A percentile compares a stretch with the other conserved stretches of the same genome.
phyloP scores from a whole-genome alignment of 1,140 invertebrate species.

The Hormaphis cornu region DNA sequence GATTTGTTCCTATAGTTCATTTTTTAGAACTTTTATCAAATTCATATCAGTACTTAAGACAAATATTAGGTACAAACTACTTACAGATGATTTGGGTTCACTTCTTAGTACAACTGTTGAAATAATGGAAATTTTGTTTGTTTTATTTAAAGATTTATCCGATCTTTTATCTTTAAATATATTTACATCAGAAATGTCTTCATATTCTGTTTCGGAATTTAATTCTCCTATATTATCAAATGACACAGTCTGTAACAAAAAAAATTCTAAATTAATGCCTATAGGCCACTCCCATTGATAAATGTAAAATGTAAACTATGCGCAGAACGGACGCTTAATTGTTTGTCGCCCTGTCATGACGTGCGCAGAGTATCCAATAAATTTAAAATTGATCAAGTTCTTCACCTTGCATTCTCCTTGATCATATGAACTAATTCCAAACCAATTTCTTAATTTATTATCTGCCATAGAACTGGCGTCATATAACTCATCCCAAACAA shows the following conservation, averaged over 20 bases:
- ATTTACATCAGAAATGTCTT: background rate
- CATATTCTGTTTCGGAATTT: background rate
- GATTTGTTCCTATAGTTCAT: no score
- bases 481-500: slow-evolving; percentile 54
- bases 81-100: background rate
- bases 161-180: background rate
- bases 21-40: no score
- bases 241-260: background rate
- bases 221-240: background rate
- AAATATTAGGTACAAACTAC: background rate
- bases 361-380: no score
- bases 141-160: background rate
- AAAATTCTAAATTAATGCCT: background rate
- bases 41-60: no score
- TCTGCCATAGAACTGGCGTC: slow-evolving; percentile 50
- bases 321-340: no score
- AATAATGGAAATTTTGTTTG: background rate
- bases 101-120: background rate
- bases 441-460: slow-evolving; percentile 41
- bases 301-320: no score
- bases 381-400: background rate
- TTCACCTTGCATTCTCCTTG: background rate
- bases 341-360: no score
- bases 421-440: background rate
- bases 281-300: no score